Conservation (phyloP, 1,140 invertebrate genomes). For the Drosophila arawakana region DNA sequence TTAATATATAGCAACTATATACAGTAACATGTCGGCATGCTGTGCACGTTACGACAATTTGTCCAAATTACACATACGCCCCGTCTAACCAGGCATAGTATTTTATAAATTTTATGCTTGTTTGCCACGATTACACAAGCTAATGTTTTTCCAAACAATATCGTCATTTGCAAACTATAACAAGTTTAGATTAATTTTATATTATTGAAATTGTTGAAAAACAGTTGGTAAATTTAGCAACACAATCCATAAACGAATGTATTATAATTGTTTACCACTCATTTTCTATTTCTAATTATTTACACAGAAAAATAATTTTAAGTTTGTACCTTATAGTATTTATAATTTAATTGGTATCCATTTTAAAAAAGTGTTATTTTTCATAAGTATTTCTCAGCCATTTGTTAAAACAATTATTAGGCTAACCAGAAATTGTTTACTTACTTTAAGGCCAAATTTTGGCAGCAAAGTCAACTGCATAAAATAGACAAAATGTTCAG, state of each 20-base stretch:
- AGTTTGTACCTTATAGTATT: no score
- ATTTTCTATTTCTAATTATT: no score
- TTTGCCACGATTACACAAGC: conserved; percentile 6
- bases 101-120: conserved; percentile 13
- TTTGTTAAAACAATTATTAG: conserved; percentile 54
- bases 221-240: neutral
- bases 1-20: conserved; percentile 17
- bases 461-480: conserved; percentile 40
- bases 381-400: conserved; percentile 4
- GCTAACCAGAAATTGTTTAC: conserved; percentile 74
- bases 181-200: neutral
- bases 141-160: conserved; percentile 13
- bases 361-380: neutral
- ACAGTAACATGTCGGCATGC: neutral
- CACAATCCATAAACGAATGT: neutral
- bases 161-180: neutral
- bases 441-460: conserved; percentile 61
- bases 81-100: neutral
- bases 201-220: neutral
- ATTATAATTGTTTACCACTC: no score
- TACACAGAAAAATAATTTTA: no score
- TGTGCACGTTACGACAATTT: conserved; percentile 38
- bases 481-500: conserved; percentile 27
- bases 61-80: conserved; percentile 24
- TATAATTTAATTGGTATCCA: no score